These are phyloP conservation scores for Pomacea maculata DNA, from an alignment of 1,140 invertebrate genomes.

Conservation along the genomic window DNA sequence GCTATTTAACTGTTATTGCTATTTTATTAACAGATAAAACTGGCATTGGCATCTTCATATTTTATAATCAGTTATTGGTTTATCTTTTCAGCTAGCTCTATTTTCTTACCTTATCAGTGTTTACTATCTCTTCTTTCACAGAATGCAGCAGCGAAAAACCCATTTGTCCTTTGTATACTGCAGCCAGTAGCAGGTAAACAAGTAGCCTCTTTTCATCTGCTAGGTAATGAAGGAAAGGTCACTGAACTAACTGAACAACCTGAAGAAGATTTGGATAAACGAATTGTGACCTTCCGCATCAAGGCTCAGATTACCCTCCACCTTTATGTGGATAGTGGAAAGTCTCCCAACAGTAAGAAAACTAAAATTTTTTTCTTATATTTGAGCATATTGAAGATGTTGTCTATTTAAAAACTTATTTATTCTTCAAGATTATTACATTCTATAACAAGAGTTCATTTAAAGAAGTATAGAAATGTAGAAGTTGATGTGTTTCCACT, in stretches of 20 bases:
- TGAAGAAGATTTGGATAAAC: not conserved
- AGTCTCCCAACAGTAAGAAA: slow-evolving; percentile 10
- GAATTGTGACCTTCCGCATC: slow-evolving; percentile 1
- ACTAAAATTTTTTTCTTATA: not conserved
- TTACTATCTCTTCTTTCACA: not conserved
- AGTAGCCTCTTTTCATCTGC: not conserved
- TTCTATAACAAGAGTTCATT: not conserved
- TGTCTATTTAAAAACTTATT: no score
- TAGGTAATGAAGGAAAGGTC: not conserved
- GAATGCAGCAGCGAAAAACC: not conserved
- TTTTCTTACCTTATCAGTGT: not conserved
- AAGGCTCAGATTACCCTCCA: slow-evolving; percentile 3
- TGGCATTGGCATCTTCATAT: not conserved
- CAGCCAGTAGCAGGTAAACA: not conserved
- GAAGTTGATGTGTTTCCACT: not conserved
- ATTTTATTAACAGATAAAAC: no score
- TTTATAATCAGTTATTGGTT: not conserved
- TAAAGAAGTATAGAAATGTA: not conserved
- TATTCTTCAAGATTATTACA: no score
- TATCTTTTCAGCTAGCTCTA: not conserved
- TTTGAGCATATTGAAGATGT: no score
- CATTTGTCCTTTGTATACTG: slow-evolving; percentile 1
- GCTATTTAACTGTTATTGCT: no score
- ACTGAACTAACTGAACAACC: not conserved
- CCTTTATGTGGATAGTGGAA: slow-evolving; percentile 10